Conservation (phyloP, 2,888 invertebrate genomes). For the Euzophera pinguis region DNA sequence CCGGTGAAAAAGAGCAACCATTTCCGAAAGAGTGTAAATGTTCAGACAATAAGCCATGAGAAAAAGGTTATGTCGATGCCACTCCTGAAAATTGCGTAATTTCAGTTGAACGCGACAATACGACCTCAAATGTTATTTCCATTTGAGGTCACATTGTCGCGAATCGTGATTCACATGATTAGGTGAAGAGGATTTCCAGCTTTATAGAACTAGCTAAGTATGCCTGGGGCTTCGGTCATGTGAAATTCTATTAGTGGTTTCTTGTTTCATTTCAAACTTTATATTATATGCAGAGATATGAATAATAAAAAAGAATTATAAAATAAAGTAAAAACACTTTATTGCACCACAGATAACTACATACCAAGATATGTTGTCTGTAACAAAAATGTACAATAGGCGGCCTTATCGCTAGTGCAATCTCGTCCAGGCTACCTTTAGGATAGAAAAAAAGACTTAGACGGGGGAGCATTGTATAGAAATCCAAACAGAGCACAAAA, state of each 20-base stretch:
- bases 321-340: no score
- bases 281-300: no score
- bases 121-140: neutral
- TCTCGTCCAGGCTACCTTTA: no score
- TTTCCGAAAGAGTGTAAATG: conserved; percentile 3
- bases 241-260: neutral
- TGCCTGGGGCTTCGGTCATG: neutral
- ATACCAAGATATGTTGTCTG: no score
- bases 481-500: no score
- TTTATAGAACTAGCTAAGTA: neutral
- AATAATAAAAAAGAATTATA: no score
- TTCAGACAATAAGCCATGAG: neutral
- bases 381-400: no score
- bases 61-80: neutral
- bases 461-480: no score
- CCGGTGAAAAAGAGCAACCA: neutral
- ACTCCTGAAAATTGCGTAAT: conserved; percentile 5
- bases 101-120: neutral
- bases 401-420: no score
- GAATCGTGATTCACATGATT: conserved; percentile 3
- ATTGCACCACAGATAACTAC: no score
- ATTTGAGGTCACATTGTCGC: neutral
- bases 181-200: neutral
- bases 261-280: no score
- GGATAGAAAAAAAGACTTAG: no score